Percentiles rank a stretch among this genome's conserved stretches.
Conservation (phyloP, 2,888 invertebrate species). For the Eupithecia dodoneata region DNA sequence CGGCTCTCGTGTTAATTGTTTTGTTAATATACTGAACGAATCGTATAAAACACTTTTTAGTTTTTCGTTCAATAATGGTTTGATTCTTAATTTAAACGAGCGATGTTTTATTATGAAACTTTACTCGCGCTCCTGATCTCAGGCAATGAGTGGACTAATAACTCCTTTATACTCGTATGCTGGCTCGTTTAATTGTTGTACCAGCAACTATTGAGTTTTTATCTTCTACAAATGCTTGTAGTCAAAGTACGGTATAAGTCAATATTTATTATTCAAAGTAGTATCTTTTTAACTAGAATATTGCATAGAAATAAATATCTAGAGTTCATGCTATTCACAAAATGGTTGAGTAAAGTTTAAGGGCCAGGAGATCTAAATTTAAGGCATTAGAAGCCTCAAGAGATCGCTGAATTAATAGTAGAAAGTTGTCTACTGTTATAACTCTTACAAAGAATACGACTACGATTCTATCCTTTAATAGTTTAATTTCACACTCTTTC, state of each 20-base stretch:
- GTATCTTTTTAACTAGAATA: background rate
- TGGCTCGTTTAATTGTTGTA: background rate
- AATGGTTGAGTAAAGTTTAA: background rate
- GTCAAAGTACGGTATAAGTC: no score
- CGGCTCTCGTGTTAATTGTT: background rate
- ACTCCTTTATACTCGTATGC: background rate
- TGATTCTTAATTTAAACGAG: background rate
- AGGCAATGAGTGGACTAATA: background rate
- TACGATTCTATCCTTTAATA: background rate
- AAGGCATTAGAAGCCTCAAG: no score
- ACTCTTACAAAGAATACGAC: background rate
- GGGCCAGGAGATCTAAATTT: background rate
- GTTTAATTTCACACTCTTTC: no score
- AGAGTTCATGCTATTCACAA: conserved; percentile 3
- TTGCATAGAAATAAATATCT: background rate
- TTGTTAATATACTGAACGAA: background rate
- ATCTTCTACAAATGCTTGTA: background rate
- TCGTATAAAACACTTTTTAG: background rate
- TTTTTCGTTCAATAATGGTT: background rate
- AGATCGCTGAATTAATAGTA: background rate
- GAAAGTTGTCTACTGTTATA: background rate
- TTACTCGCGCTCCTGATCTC: background rate
- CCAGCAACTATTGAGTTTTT: background rate
- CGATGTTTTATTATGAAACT: background rate
- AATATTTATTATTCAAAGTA: background rate